These are phyloP conservation scores for Mirounga angustirostris DNA, from an alignment of 2,113 vertebrate genomes.

Conservation along the genomic window DNA sequence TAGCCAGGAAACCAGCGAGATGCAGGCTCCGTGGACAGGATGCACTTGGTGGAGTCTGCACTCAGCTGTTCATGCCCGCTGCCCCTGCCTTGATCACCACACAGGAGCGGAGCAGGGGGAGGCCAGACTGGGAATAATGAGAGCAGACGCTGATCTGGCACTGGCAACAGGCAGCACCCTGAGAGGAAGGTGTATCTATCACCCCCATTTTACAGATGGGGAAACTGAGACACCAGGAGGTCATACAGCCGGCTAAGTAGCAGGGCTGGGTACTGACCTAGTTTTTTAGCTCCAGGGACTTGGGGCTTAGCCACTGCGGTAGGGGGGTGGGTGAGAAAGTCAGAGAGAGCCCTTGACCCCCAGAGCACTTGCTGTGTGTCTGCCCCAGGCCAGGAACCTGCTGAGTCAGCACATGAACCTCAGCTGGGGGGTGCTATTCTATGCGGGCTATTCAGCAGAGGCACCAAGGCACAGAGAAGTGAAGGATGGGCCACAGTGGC, in stretches of 20 bases:
- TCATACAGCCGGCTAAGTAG: background rate
- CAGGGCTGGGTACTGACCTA: background rate
- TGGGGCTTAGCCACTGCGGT: background rate
- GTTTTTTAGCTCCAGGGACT: background rate
- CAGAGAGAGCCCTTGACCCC: background rate
- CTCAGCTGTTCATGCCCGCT: background rate
- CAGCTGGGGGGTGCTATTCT: background rate
- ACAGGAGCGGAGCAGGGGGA: accelerated
- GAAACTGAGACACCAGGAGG: background rate
- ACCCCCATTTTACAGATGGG: background rate
- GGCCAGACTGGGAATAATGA: background rate
- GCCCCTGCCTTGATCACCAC: accelerated
- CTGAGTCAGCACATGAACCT: background rate
- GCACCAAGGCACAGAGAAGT: background rate
- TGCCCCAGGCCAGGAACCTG: background rate
- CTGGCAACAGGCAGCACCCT: too few relatives aligned
- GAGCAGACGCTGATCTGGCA: background rate
- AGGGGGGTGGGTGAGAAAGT: background rate
- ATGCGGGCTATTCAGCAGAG: too few relatives aligned
- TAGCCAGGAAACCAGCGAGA: background rate
- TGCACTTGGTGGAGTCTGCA: accelerated
- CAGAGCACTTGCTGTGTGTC: background rate
- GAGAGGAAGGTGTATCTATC: too few relatives aligned
- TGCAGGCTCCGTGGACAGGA: accelerated
- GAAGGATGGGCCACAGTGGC: background rate